Evolutionary conservation across 2,888 invertebrate genomes (phyloP), one percentile per base, ranked within the genome.

Genomic region (Congeria kusceri): DNA sequence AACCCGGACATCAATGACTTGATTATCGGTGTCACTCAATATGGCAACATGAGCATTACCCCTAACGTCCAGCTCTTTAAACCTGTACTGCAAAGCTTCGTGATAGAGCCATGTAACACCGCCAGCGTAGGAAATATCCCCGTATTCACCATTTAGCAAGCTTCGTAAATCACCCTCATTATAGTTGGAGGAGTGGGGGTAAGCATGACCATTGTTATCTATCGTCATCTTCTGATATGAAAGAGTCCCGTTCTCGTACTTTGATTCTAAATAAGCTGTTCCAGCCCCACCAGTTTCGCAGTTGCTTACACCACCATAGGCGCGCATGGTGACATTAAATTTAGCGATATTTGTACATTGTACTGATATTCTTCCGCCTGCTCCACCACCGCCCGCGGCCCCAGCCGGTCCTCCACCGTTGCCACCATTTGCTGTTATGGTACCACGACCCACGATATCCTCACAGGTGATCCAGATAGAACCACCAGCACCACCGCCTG

Each of bases 401-500:
- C 65, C 66, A n/a, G 59, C 59, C 0, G 57, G 70, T n/a, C 77
- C 79, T 18, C 71, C 71, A 18, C 86, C 88, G 62, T 81, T 57
- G 7, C 88, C 89, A 39, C 90, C 90, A 77, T 74, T 79, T 5
- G 90, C 87, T 4, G 85, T 84, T 46, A 90, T 80, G 4, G 44
- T 28, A 9, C 90, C 90, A 71, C 89, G 89, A 15, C 90, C 90
- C 13, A 83, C 65, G 23, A 88, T 85, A 62, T 89, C 87, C 47
- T 86, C 85, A 83, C 88, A 88, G 15, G 56, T 63, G 29, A 90
- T 87, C 88, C 88, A 90, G 56, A 90, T 78, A 62, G 87, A 83
- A 29, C 90, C 90, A 29, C 89, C 90, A 44, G 89, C 86, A 28
- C 90, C 90, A 39, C 90, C 90, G 80, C 90, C 90, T 90, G 32